A percentile compares a stretch with the other conserved stretches of the same genome.
These are phyloP conservation scores for Nannospalax galili DNA, from an alignment of 2,113 vertebrate genomes.

Conservation along the genomic window DNA sequence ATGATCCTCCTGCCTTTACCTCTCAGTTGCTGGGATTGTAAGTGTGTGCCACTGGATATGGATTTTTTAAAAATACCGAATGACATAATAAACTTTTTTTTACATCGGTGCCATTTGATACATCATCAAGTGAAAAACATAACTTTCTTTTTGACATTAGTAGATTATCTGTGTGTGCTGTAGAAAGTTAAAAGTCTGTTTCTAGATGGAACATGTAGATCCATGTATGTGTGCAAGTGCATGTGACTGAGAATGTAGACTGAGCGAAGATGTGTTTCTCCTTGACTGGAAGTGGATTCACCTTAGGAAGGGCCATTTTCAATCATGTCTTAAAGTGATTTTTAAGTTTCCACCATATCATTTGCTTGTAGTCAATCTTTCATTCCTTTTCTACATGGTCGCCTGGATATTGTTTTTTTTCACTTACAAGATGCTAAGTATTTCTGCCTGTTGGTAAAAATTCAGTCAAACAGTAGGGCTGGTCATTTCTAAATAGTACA, in stretches of 20 bases:
- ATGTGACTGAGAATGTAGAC: not conserved
- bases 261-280: not conserved
- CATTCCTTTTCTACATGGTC: not conserved
- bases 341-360: conserved; percentile 9
- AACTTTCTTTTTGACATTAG: not conserved
- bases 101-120: not conserved
- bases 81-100: not conserved
- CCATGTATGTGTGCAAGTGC: not conserved
- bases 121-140: not conserved
- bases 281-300: not conserved
- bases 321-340: conserved; percentile 40
- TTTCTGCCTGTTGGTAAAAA: conserved; percentile 15
- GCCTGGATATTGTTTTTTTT: not conserved
- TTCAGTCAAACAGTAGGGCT: not conserved
- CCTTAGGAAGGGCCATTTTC: not conserved
- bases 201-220: not conserved
- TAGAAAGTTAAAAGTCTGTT: not conserved
- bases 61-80: not conserved
- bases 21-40: too few species aligned
- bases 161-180: not conserved
- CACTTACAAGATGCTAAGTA: not conserved
- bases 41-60: too few species aligned
- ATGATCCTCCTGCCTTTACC: too few species aligned
- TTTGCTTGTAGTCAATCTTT: conserved; percentile 36
- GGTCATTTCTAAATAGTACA: not conserved